Percentiles rank a stretch among this genome's conserved stretches.
Conservation (phyloP, 2,888 invertebrate species). For the Bellardia bayeri region DNA sequence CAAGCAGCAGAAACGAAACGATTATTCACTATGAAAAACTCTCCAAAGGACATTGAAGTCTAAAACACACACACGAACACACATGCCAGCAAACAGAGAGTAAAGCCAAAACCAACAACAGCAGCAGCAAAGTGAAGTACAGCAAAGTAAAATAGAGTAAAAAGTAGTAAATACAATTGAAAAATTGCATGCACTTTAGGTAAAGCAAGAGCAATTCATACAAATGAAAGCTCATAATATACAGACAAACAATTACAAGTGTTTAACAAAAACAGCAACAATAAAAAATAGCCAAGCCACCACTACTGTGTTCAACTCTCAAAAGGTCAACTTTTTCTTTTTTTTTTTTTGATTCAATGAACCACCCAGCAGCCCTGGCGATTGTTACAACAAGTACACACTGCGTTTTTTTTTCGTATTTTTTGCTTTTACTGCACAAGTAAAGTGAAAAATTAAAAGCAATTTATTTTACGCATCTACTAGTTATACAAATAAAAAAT, state of each 20-base stretch:
- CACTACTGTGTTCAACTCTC: slow-evolving; percentile 60
- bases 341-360: slow-evolving; percentile 7
- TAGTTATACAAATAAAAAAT: slow-evolving; percentile 28
- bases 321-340: slow-evolving; percentile 64
- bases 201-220: slow-evolving; percentile 72
- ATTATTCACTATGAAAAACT: slow-evolving; percentile 68
- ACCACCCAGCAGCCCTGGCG: slow-evolving; percentile 31
- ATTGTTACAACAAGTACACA: too few relatives aligned
- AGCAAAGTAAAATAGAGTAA: not conserved
- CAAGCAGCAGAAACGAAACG: slow-evolving; percentile 37
- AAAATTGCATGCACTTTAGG: slow-evolving; percentile 84
- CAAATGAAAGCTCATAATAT: slow-evolving; percentile 73
- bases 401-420: not conserved
- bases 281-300: slow-evolving; percentile 33
- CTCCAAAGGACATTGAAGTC: slow-evolving; percentile 65
- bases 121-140: slow-evolving; percentile 31
- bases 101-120: slow-evolving; percentile 41
- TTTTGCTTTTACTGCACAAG: slow-evolving; percentile 38
- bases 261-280: slow-evolving; percentile 60
- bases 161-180: slow-evolving; percentile 77
- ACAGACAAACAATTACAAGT: slow-evolving; percentile 74
- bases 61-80: slow-evolving; percentile 19
- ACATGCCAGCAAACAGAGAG: slow-evolving; percentile 26
- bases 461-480: slow-evolving; percentile 80
- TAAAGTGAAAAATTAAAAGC: slow-evolving; percentile 82